Percentiles rank a stretch among this genome's conserved stretches.
phyloP scores from a whole-genome alignment of 2,797 vertebrate species.

The Halcyon chelicuti region DNA sequence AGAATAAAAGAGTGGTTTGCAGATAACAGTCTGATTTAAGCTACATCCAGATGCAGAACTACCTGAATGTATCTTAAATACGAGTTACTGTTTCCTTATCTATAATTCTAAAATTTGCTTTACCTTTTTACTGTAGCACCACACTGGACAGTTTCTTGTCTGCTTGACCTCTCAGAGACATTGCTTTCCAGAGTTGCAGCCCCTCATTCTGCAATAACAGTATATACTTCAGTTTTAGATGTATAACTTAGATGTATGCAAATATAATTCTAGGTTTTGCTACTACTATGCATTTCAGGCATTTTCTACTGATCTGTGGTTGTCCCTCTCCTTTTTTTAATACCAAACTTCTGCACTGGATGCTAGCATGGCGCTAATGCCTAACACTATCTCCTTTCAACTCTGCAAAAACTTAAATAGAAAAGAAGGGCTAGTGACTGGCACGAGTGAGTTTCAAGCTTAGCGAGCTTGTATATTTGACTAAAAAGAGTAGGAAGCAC shows the following conservation, averaged over 20 bases:
- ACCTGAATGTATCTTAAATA: background rate
- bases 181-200: background rate
- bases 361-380: background rate
- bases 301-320: background rate
- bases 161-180: background rate
- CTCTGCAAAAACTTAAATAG: background rate
- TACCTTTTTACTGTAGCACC: background rate
- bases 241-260: background rate
- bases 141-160: background rate
- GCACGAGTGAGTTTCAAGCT: background rate
- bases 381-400: background rate
- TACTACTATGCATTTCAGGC: background rate
- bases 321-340: background rate
- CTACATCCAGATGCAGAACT: background rate
- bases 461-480: background rate
- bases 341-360: background rate
- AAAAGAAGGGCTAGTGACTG: background rate
- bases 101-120: background rate
- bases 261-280: background rate
- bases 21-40: background rate
- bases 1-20: background rate
- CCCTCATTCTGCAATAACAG: background rate
- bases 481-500: constrained; percentile 65
- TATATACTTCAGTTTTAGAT: background rate
- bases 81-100: background rate